A percentile compares a stretch with the other conserved stretches of the same genome.
Evolutionary conservation across 2,113 vertebrate species (phyloP).

Genomic region (Gymnarchus niloticus): DNA sequence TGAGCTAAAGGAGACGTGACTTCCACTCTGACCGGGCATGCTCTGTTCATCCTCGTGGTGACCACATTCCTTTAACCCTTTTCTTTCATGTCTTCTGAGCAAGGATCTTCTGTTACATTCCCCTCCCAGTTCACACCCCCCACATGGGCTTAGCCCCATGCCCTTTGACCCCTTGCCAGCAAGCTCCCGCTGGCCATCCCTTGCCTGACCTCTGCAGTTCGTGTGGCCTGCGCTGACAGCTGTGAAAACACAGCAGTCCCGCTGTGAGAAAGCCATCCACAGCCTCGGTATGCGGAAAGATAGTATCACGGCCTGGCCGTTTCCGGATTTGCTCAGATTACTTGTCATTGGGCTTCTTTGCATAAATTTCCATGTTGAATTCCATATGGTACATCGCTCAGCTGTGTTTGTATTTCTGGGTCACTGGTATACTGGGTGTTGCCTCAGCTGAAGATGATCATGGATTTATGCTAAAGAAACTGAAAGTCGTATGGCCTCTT

Average conservation of each 20-base stretch:
- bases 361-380: constrained; percentile 2
- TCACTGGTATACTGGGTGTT: not conserved
- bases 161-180: not conserved
- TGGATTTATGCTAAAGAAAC: not conserved
- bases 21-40: not conserved
- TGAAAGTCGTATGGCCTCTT: not conserved
- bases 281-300: not conserved
- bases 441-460: not conserved
- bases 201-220: not conserved
- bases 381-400: not conserved
- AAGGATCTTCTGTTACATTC: not conserved
- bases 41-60: not conserved
- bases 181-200: not conserved
- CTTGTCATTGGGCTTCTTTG: not conserved
- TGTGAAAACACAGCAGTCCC: not conserved
- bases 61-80: not conserved
- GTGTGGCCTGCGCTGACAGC: not conserved
- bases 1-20: not conserved
- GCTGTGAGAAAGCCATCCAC: not conserved
- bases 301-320: not conserved
- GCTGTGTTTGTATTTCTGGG: not conserved
- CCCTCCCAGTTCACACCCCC: not conserved
- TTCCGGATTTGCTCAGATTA: not conserved
- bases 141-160: not conserved
- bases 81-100: not conserved